Percentiles rank a stretch among this genome's conserved stretches.
Conservation (phyloP, 2,888 invertebrate genomes). For the Drosophila sordidula region DNA sequence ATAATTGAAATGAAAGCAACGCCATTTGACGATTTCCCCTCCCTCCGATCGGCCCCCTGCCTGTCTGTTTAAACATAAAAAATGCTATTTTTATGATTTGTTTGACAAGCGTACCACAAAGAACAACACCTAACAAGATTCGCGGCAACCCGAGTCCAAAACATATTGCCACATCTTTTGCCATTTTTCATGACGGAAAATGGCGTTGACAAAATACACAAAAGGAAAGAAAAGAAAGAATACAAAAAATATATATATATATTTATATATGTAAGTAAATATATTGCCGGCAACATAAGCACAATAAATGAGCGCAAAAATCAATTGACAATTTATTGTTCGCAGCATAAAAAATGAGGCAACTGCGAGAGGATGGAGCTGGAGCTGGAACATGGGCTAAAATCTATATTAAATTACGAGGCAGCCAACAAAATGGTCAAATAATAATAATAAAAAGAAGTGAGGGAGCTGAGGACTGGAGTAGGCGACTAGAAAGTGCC, state of each 20-base stretch:
- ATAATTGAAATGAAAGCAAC: slow-evolving; percentile 74
- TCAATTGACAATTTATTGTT: slow-evolving; percentile 81
- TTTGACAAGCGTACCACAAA: slow-evolving; percentile 55
- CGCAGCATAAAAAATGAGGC: slow-evolving; percentile 66
- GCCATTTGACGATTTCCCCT: slow-evolving; percentile 51
- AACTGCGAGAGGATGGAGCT: neutral
- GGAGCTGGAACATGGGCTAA: slow-evolving; percentile 16
- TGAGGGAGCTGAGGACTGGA: neutral
- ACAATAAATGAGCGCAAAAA: slow-evolving; percentile 73
- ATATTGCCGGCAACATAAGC: slow-evolving; percentile 57
- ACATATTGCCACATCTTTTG: slow-evolving; percentile 38
- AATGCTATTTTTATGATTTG: slow-evolving; percentile 73
- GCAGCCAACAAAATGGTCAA: slow-evolving; percentile 71
- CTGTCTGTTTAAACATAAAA: slow-evolving; percentile 23
- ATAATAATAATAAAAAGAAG: slow-evolving; percentile 68
- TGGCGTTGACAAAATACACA: slow-evolving; percentile 50
- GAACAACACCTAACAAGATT: slow-evolving; percentile 25
- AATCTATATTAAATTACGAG: slow-evolving; percentile 79
- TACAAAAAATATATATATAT: slow-evolving; percentile 8
- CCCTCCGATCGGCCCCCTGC: neutral
- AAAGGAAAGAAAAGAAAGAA: slow-evolving; percentile 28
- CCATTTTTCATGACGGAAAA: slow-evolving; percentile 45
- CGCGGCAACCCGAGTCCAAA: slow-evolving; percentile 35
- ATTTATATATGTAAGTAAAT: slow-evolving; percentile 34
- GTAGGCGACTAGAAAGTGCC: neutral